Conservation (phyloP, 2,888 invertebrate genomes). For the Nomada lathburiana region DNA sequence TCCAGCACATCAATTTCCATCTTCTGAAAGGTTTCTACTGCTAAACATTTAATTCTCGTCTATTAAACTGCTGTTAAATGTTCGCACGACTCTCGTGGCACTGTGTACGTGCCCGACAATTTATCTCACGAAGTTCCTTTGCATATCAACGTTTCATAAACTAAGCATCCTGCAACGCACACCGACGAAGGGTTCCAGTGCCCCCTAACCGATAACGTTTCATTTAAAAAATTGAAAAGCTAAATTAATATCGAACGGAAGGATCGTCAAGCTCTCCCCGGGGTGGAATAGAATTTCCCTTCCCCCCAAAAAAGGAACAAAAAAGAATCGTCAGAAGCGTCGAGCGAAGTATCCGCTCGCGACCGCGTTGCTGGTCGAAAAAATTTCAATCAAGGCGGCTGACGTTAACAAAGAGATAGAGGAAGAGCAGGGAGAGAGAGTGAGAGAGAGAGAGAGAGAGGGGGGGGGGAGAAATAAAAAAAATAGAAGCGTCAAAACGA, state of each 20-base stretch:
- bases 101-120: no score
- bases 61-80: no score
- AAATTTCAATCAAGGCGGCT: conserved; percentile 28
- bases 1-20: no score
- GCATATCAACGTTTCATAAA: background rate
- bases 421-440: background rate
- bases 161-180: background rate
- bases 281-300: conserved; percentile 11
- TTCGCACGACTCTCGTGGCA: no score
- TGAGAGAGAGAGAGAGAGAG: background rate
- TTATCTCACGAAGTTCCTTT: no score
- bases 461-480: background rate
- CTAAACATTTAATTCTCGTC: no score
- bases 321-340: background rate
- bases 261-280: background rate
- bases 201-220: no score
- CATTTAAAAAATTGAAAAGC: conserved; percentile 9
- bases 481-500: background rate
- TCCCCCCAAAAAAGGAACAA: background rate
- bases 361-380: conserved; percentile 24
- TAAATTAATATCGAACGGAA: conserved; percentile 27
- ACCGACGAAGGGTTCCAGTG: no score
- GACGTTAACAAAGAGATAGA: conserved; percentile 8
- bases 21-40: no score
- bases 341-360: conserved; percentile 20